phyloP scores from a whole-genome alignment of 2,113 vertebrate genomes.

The Myxocyprinus asiaticus region DNA sequence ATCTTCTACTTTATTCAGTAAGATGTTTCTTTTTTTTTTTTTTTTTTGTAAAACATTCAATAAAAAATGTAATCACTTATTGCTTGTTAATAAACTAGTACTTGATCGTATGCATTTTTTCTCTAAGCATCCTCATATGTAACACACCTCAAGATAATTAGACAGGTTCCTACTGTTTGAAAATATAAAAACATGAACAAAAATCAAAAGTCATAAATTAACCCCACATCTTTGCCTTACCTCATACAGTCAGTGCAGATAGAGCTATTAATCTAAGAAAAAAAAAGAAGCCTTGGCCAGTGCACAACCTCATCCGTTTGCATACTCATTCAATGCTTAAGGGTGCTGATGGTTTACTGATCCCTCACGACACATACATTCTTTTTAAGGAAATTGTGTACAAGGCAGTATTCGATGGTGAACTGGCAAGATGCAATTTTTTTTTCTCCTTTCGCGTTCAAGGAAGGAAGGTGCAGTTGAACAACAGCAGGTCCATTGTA shows the following conservation, averaged over 20 bases:
- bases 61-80: slow-evolving; percentile 79
- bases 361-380: slow-evolving; percentile 69
- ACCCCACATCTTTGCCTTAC: slow-evolving; percentile 62
- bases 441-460: not conserved
- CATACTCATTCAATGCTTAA: slow-evolving; percentile 45
- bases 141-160: slow-evolving; percentile 68
- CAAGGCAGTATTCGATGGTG: slow-evolving; percentile 73
- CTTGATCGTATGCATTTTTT: slow-evolving; percentile 75
- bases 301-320: slow-evolving; percentile 34
- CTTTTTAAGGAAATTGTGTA: slow-evolving; percentile 76
- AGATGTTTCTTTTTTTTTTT: slow-evolving; percentile 67
- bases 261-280: slow-evolving; percentile 43
- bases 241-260: slow-evolving; percentile 46
- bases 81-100: slow-evolving; percentile 76
- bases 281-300: slow-evolving; percentile 31
- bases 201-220: slow-evolving; percentile 57
- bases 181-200: slow-evolving; percentile 70
- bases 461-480: slow-evolving; percentile 36
- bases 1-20: slow-evolving; percentile 81
- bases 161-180: slow-evolving; percentile 64
- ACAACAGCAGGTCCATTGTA: slow-evolving; percentile 45
- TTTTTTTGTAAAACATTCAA: slow-evolving; percentile 79
- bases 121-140: slow-evolving; percentile 69
- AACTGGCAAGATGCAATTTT: slow-evolving; percentile 52
- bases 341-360: slow-evolving; percentile 56